Conservation (phyloP, 2,797 vertebrate genomes). For the Gymnoscopelus microlampas region DNA sequence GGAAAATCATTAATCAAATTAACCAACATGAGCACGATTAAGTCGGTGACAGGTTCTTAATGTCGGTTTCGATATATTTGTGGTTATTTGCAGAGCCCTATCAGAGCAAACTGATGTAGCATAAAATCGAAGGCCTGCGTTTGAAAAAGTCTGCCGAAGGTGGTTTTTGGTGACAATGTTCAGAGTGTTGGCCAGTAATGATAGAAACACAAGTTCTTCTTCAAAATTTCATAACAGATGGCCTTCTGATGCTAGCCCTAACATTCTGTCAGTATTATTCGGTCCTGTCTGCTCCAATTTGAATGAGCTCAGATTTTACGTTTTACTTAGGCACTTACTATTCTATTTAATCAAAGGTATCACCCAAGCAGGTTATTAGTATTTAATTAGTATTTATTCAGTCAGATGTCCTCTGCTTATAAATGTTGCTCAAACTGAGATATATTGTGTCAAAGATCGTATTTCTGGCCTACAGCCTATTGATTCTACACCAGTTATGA, state of each 20-base stretch:
- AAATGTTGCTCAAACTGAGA: no score
- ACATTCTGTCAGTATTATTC: slow-evolving; percentile 8
- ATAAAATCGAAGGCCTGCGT: slow-evolving; percentile 16
- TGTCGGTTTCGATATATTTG: no score
- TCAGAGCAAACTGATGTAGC: slow-evolving; percentile 22
- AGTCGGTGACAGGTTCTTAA: no score
- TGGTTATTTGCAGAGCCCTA: background rate
- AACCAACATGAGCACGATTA: no score
- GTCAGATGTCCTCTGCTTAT: background rate
- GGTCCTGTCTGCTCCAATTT: slow-evolving; percentile 1
- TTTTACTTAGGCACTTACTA: background rate
- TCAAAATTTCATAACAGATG: background rate
- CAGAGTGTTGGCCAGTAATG: slow-evolving; percentile 9
- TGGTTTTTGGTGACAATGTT: slow-evolving; percentile 7
- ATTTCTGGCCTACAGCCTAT: no score
- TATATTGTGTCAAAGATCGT: no score
- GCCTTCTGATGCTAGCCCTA: slow-evolving; percentile 1
- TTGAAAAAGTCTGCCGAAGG: slow-evolving; percentile 14
- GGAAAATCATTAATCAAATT: no score
- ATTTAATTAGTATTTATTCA: background rate
- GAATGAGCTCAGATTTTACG: background rate
- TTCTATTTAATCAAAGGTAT: background rate
- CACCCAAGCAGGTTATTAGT: background rate
- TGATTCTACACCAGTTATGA: no score
- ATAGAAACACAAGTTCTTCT: slow-evolving; percentile 17